These are phyloP conservation scores for Phoenicopterus ruber DNA, from an alignment of 2,113 vertebrate species.

Conservation along the genomic window DNA sequence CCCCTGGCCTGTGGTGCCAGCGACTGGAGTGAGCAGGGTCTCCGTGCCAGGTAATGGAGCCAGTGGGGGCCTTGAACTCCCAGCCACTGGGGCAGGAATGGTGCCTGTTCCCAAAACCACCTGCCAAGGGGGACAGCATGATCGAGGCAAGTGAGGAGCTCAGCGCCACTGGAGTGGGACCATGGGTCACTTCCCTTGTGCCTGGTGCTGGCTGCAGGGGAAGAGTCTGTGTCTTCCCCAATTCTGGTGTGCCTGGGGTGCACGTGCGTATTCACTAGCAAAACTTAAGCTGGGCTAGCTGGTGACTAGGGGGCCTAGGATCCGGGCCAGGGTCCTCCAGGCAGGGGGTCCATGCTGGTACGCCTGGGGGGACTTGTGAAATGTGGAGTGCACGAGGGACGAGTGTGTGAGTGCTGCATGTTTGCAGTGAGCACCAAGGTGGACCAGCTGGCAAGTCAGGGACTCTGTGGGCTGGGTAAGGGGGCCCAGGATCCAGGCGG, in stretches of 20 bases:
- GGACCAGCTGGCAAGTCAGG: background rate
- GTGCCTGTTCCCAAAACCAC: background rate
- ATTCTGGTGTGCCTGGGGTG: background rate
- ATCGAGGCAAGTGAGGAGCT: background rate
- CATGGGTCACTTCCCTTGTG: background rate
- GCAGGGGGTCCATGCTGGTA: too few relatives aligned
- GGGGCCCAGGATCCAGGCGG: background rate
- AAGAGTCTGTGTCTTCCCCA: too few relatives aligned
- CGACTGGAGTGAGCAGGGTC: background rate
- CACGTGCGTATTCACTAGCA: accelerated
- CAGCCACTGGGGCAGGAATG: background rate
- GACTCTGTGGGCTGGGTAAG: background rate
- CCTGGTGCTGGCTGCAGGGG: background rate
- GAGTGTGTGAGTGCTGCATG: accelerated
- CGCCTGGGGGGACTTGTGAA: accelerated
- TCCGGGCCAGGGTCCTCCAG: background rate
- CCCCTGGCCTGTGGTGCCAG: background rate
- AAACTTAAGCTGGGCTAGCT: background rate
- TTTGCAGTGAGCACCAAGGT: background rate
- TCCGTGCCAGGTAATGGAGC: background rate
- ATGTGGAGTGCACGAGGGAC: background rate
- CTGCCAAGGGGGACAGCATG: background rate
- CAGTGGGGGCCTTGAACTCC: background rate
- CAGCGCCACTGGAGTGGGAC: background rate
- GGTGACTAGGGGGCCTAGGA: too few relatives aligned